Conservation (phyloP, 2,888 invertebrate genomes). For the Macrosiphum euphorbiae region DNA sequence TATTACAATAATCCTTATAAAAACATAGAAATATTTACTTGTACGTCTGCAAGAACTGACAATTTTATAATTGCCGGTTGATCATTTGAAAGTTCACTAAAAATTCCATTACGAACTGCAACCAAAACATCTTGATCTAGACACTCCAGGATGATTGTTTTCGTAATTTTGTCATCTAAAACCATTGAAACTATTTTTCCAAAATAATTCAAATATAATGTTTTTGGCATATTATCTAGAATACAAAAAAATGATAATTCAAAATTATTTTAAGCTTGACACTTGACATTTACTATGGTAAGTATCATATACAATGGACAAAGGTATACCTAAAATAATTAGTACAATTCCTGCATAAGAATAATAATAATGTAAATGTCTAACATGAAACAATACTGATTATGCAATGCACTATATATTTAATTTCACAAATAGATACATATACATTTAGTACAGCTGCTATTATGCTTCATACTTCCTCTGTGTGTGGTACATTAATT, state of each 20-base stretch:
- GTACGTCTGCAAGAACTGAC: slow-evolving; percentile 37
- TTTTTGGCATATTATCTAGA: slow-evolving; percentile 48
- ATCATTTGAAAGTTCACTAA: slow-evolving; percentile 44
- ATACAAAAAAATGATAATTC: neutral
- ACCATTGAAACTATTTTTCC: slow-evolving; percentile 41
- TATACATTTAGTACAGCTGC: too few species aligned
- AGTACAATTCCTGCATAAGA: too few species aligned
- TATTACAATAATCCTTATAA: neutral
- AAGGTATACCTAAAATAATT: too few species aligned
- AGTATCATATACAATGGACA: too few species aligned
- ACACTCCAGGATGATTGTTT: slow-evolving; percentile 37
- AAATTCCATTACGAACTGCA: slow-evolving; percentile 56
- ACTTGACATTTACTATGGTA: too few species aligned
- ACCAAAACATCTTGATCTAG: slow-evolving; percentile 32
- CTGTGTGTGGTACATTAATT: too few species aligned
- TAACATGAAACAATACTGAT: too few species aligned
- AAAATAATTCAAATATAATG: slow-evolving; percentile 38
- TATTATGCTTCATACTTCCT: too few species aligned
- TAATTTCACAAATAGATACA: too few species aligned
- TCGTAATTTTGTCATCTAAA: slow-evolving; percentile 44
- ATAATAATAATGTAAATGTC: too few species aligned
- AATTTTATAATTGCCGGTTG: slow-evolving; percentile 25
- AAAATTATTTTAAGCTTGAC: neutral
- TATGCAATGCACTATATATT: too few species aligned
- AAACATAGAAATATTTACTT: slow-evolving; percentile 40